Evolutionary conservation across 2,797 vertebrate species (phyloP), one percentile per base, ranked within the genome.

Genomic region (Centroberyx gerrardi): DNA sequence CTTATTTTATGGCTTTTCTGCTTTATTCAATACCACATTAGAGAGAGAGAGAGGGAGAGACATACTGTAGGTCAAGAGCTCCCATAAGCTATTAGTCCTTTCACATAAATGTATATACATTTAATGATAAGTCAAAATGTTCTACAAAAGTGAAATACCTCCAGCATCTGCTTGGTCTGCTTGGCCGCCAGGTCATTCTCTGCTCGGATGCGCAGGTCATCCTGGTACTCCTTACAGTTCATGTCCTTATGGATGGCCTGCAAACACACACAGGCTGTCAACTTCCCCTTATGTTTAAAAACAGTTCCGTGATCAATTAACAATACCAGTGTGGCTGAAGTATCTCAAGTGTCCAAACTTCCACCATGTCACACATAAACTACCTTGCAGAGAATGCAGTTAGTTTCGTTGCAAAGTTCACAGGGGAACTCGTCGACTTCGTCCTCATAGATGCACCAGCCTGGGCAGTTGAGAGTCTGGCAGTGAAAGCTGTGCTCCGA

Each of bases 391-490:
- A 97, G 93, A 17, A 98, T 91, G 84, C 97, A 98, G 92, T 96
- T 98, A 69, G 82, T 81, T 13, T 93, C 83, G 0, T 42, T 0
- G 58, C 97, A 98, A 83, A 96, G 94, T 0, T 94, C 91, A 17
- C 97, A 98, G 36, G 28, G 17, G 53, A 97, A 98, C 85, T 96
- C 93, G 0, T 98, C 94, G 79, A 97, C 96, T 1, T 97, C 95
- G 0, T 97, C 97, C 91, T 97, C 97, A 5, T 96, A 97, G 93
- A 97, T 95, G 87, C 97, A 98, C 97, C 97, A 98, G 1, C 97
- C 96, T 27, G 87, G 88, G 74, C 97, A 98, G 94, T 98, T 96
- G 0, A 90, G 86, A 0, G 96, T 97, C 93, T 96, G 95, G 81
- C 97, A 98, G 93, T 98, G 97, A 89, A 96, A 98, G 88, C 96